phyloP scores from a whole-genome alignment of 2,113 vertebrate genomes.

The Xyliphius kryptos region DNA sequence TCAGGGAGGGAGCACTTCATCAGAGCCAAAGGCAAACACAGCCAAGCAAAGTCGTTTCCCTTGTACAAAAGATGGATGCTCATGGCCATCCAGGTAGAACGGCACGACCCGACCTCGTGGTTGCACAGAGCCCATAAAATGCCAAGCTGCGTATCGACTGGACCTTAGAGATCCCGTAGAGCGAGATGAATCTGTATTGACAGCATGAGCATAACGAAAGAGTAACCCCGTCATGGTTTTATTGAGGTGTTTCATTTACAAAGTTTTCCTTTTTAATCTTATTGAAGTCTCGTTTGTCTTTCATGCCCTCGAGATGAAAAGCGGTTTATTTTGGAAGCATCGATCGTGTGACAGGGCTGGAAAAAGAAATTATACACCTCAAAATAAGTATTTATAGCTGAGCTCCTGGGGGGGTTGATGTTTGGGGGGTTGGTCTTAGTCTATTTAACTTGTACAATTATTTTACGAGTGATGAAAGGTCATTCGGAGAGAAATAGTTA shows the following conservation, averaged over 20 bases:
- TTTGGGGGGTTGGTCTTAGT: too few relatives aligned
- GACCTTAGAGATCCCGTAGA: not conserved
- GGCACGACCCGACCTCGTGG: slow-evolving; percentile 37
- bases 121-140: slow-evolving; percentile 7
- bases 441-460: slow-evolving; percentile 39
- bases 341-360: slow-evolving; percentile 2
- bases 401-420: slow-evolving; percentile 22
- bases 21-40: slow-evolving; percentile 46
- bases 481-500: slow-evolving; percentile 25
- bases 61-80: slow-evolving; percentile 48
- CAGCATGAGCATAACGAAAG: not conserved
- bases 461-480: slow-evolving; percentile 40
- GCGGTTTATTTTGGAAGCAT: slow-evolving; percentile 24
- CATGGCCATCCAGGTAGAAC: slow-evolving; percentile 53
- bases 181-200: not conserved
- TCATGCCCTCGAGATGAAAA: slow-evolving; percentile 27
- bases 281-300: slow-evolving; percentile 30
- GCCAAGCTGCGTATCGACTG: not conserved
- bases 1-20: slow-evolving; percentile 56
- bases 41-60: slow-evolving; percentile 44
- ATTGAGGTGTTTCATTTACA: not conserved
- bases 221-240: not conserved
- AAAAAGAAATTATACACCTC: slow-evolving; percentile 3
- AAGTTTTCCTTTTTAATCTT: slow-evolving; percentile 20
- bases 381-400: slow-evolving; percentile 36